These are phyloP conservation scores for Drosophila aff. DNA, from an alignment of 1,140 invertebrate species.

Conservation along the genomic window DNA sequence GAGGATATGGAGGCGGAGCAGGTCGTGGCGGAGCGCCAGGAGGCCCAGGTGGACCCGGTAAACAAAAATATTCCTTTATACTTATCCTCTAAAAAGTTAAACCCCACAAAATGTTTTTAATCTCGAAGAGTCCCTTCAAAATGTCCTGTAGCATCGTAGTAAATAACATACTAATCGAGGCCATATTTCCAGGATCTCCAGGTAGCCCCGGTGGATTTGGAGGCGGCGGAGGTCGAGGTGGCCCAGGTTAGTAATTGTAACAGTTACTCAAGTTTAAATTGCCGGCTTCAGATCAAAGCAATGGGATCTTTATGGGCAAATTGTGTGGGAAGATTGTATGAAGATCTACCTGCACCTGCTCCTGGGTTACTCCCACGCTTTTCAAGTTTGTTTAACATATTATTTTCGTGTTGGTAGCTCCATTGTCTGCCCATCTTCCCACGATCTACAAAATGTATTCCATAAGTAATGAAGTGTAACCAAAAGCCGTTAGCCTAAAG, in stretches of 20 bases:
- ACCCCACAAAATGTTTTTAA: not conserved
- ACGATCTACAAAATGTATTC: constrained; percentile 10
- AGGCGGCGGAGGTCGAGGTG: constrained; percentile 29
- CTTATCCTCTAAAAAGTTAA: no score
- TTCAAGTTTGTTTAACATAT: constrained; percentile 9
- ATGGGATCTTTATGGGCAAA: constrained; percentile 6
- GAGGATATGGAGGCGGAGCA: constrained; percentile 44
- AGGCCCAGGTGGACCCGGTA: constrained; percentile 77
- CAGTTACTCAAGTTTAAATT: not conserved
- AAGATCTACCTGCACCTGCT: not conserved
- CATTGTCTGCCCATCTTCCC: not conserved
- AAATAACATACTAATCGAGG: constrained; percentile 11
- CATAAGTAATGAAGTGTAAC: constrained; percentile 8
- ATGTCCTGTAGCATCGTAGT: not conserved
- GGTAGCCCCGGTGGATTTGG: constrained; percentile 37
- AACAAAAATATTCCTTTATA: not conserved
- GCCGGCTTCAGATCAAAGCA: not conserved
- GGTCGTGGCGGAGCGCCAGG: constrained; percentile 24
- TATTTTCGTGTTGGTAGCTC: not conserved
- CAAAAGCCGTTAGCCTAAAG: not conserved
- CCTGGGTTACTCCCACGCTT: constrained; percentile 7
- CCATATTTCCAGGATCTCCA: constrained; percentile 25
- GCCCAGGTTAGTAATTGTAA: constrained; percentile 26
- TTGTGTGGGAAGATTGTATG: not conserved
- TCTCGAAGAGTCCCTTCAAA: not conserved